Evolutionary conservation across 2,113 vertebrate species (phyloP).

Genomic region (Saguinus midas): DNA sequence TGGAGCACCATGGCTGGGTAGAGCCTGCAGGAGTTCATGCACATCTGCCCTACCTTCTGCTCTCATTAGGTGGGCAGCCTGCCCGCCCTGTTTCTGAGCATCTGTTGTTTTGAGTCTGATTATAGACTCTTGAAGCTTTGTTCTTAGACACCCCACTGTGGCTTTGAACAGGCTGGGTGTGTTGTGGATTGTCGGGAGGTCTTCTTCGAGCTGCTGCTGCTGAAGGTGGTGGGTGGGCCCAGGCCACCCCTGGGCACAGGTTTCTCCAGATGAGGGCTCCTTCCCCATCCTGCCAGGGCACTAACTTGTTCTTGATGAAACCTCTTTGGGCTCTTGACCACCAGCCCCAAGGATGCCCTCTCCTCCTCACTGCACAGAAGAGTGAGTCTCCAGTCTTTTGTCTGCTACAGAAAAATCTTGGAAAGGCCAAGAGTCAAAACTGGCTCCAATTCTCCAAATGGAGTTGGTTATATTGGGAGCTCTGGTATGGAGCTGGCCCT

Average conservation of each 20-base stretch:
- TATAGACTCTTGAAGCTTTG: neutral
- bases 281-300: neutral
- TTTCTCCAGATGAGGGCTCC: neutral
- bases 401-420: neutral
- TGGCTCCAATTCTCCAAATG: neutral
- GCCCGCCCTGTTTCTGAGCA: neutral
- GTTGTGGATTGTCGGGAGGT: neutral
- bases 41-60: fast-evolving
- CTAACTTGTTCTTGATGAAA: neutral
- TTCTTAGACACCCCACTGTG: neutral
- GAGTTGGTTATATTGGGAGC: neutral
- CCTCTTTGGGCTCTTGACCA: neutral
- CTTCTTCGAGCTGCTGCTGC: neutral
- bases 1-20: fast-evolving
- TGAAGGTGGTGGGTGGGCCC: neutral
- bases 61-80: neutral
- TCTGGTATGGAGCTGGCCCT: neutral
- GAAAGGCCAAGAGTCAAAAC: neutral
- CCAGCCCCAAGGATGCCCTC: too few species aligned
- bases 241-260: neutral
- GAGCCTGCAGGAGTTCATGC: fast-evolving
- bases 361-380: neutral
- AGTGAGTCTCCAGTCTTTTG: neutral
- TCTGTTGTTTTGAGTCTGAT: neutral
- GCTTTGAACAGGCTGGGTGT: neutral